Evolutionary conservation across 2,888 invertebrate species (phyloP).

Genomic region (Julus scanicus): DNA sequence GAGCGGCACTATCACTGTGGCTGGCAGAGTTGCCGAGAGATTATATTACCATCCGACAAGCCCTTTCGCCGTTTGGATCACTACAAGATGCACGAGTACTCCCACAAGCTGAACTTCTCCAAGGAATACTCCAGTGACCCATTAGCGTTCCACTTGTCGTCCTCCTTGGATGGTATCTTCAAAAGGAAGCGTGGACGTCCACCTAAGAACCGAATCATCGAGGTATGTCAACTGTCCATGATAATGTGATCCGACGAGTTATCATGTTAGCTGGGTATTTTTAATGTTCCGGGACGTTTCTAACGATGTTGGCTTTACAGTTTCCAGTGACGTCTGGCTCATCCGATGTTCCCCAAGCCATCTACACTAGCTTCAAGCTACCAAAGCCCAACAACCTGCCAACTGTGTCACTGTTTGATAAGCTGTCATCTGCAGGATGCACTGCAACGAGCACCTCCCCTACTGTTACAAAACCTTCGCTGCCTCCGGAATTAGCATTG

Average conservation of each 20-base stretch:
- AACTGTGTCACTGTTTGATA: slow-evolving; percentile 48
- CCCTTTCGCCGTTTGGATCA: slow-evolving; percentile 85
- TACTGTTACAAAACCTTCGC: slow-evolving; percentile 55
- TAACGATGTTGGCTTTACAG: slow-evolving; percentile 41
- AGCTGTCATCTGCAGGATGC: slow-evolving; percentile 44
- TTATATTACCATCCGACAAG: slow-evolving; percentile 80
- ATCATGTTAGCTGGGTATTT: no score
- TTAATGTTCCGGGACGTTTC: not conserved
- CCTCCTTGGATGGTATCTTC: slow-evolving; percentile 90
- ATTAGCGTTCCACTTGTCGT: slow-evolving; percentile 70
- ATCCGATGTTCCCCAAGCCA: slow-evolving; percentile 82
- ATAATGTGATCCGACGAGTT: no score
- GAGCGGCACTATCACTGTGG: slow-evolving; percentile 90
- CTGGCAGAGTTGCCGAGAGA: slow-evolving; percentile 84
- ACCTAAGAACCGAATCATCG: slow-evolving; percentile 94
- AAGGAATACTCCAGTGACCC: slow-evolving; percentile 67
- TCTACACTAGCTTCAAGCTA: slow-evolving; percentile 92
- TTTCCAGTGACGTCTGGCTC: slow-evolving; percentile 58
- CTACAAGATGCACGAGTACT: slow-evolving; percentile 84
- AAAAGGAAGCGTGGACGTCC: slow-evolving; percentile 92
- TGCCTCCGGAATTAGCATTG: slow-evolving; percentile 56
- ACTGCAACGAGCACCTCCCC: slow-evolving; percentile 7
- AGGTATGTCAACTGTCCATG: slow-evolving; percentile 67
- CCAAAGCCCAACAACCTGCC: slow-evolving; percentile 73
- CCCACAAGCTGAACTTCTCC: slow-evolving; percentile 67